Conservation (phyloP, 2,113 vertebrate genomes). For the Rattus norvegicus region GRCr8 NC_086020.1:7234001-7234500, state of each 20-base stretch:
- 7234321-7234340: not conserved
- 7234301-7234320: not conserved
- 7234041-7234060: not conserved
- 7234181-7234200: not conserved
- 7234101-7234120: not conserved
- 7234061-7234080: not conserved
- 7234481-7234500: not conserved
- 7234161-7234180: not conserved
- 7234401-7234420: not conserved
- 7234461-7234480: not conserved
- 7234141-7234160: not conserved
- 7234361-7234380: not conserved
- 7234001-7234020: not conserved
- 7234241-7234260: not conserved
- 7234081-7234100: not conserved
- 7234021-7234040: not conserved
- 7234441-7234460: not conserved
- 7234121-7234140: not conserved
- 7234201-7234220: not conserved
- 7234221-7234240: not conserved
- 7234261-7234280: not conserved
- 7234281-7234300: not conserved
- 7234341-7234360: not conserved
- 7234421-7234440: not conserved
- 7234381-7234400: not conserved